Base-by-base conservation (phyloP, 2,888 invertebrate genomes). In the Diabrotica balteata region DNA sequence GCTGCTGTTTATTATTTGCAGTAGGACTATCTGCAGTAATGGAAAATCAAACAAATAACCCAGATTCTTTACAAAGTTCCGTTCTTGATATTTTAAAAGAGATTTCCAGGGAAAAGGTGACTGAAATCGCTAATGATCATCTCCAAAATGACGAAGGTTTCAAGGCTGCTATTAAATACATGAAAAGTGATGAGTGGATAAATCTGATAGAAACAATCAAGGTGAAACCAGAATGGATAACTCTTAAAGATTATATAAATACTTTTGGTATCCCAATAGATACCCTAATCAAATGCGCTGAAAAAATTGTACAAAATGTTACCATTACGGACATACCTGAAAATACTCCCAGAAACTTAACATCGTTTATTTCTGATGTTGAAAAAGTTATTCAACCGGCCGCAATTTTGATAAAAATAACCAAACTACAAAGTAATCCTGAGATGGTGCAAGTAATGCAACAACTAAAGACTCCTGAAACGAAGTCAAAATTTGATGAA, bases 181-280 rank as follows among this genome's bases (percentile, higher is more conserved):
- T 78, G 59, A 73, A 75, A 57, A 62, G 72, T 17, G 64, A 68
- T 8, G 75, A 77, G 53, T 78, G 76, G 76, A 61, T 32, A 5
- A 43, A 69, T 9, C 49, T 74, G 17, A 59, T 75, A 6, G 65
- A 69, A 52, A 54, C 54, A 1, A 60, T 75, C 2, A 51, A 63
- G 32, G 54, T 65, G 7, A 75, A 65, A n/a, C 63, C 73, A 9
- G 73, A 75, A 46, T 78, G 73, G 75, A 50, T 59, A 6, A 68
- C 63, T 2, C 72, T 76, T 57, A 68, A 72, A 54, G 46, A 67
- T 4, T 72, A 66, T 63, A 9, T 73, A 7, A 68, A 54, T 9
- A 65, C 69, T 42, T 66, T 71, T 49, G 72, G 70, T 1, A 17
- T 76, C 44, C 68, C 75, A 43, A 7, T 73, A 8, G 72, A 76